These are phyloP conservation scores for Hemaris fuciformis DNA, from an alignment of 2,888 invertebrate genomes.

Conservation along the genomic window DNA sequence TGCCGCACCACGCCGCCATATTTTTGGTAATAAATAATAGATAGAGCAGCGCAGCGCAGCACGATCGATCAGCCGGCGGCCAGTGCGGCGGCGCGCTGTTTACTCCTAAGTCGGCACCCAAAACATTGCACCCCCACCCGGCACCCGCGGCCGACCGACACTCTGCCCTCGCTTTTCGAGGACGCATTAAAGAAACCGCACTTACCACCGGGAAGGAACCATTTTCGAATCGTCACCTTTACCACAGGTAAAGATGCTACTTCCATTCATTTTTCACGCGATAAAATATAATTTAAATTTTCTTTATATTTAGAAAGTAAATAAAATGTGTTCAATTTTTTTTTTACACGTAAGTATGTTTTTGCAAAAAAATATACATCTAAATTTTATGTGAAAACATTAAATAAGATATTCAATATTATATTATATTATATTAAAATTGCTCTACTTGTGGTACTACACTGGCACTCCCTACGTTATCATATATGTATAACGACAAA, in stretches of 20 bases:
- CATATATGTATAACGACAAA: background rate
- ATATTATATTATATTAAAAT: too few species aligned
- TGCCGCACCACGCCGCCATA: constrained; percentile 72
- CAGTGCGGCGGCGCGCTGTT: constrained; percentile 65
- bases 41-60: constrained; percentile 68
- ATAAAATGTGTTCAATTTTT: too few species aligned
- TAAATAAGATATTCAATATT: too few species aligned
- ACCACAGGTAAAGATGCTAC: background rate
- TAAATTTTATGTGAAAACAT: too few species aligned
- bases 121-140: constrained; percentile 62
- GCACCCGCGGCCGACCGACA: constrained; percentile 61
- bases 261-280: background rate
- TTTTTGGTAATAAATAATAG: constrained; percentile 78
- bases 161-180: constrained; percentile 27
- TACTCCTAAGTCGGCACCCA: constrained; percentile 44
- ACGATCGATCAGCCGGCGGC: constrained; percentile 64
- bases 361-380: too few species aligned
- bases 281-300: background rate
- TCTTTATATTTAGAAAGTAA: background rate
- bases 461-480: background rate
- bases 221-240: background rate
- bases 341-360: too few species aligned
- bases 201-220: background rate
- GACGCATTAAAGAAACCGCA: constrained; percentile 21
- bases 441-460: background rate